Base-by-base conservation (phyloP, 1,140 invertebrate species). In the Calliphora vicina region DNA sequence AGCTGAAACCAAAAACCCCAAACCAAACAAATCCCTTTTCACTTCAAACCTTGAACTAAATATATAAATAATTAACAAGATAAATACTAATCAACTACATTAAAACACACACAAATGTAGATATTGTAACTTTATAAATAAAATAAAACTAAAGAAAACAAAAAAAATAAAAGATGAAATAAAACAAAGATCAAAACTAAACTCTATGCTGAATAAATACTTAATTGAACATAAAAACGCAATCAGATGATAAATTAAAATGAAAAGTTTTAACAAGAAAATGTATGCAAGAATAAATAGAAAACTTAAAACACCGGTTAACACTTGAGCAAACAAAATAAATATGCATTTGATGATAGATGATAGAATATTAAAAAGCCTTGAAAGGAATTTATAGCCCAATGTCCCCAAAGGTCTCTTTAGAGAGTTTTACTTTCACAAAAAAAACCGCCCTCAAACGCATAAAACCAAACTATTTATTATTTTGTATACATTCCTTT, bases 11-110 rank as follows among this genome's bases (percentile, higher is more conserved):
- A 1, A 35, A 35, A 35, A 8, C 35, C 35, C 35, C 1, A 35
- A 10, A 35, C 35, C 35, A n/a, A n/a, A n/a, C n/a, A n/a, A n/a
- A n/a, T n/a, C n/a, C n/a, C n/a, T n/a, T n/a, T n/a, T n/a, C n/a
- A n/a, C 35, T 10, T 35, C 35, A 35, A 35, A 35, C 35, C n/a
- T n/a, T n/a, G n/a, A n/a, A 43, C 12, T 43, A 43, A 43, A 43
- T 50, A 50, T 67, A 81, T 83, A 50, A 45, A 81, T 25, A 81
- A 43, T 25, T 83, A 84, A 84, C 43, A 83, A 35, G 80, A 82
- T 72, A 73, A 71, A 73, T 42, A 42, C 42, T 42, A n/a, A 74
- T 29, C 35, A 81, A 74, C 17, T 26, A 23, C 13, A 82, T 20
- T 29, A 73, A 35, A 2, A 73, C 8, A 26, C 25, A 73, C 8